Evolutionary conservation across 2,113 vertebrate species (phyloP), one percentile per base, ranked within the genome.

Genomic region (Zootoca vivipara): DNA sequence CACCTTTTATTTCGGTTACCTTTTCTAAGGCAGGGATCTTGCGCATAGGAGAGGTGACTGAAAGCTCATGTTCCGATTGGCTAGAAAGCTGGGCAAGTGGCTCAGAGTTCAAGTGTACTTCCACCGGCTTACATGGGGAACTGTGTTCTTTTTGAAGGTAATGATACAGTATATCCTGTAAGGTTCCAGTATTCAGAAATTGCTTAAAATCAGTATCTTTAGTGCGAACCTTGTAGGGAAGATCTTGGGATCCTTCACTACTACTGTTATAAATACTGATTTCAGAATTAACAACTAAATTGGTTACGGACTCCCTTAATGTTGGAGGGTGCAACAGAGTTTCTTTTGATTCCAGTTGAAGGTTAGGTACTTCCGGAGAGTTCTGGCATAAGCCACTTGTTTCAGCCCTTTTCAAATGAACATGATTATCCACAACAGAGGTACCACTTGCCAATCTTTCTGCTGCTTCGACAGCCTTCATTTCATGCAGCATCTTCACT

Each of bases 401-500:
- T 87, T 74, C 26, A 74, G 42, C 30, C 7, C 62, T 18, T 72
- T 15, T 82, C 75, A 90, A 64, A 72, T 90, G 87, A 90, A 82
- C 33, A 84, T 40, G 90, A 87, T 79, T 10, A 89, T 91, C 89
- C 78, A 33, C 65, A 88, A 74, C 87, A 87, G 83, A 78, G 69
- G 81, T 40, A 28, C 79, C 77, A 38, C 5, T 0, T 52, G 78
- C 84, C 26, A 74, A 35, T 52, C 86, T 87, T 88, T 46, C 67
- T 64, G 89, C 80, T 83, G 13, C 15, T 85, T 92, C 90, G 72
- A 35, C 12, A 30, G 72, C 89, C 79, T 82, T 93, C 69, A 72
- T 82, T 84, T 90, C 90, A 73, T 30, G 89, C 42, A 91, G 52
- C 18, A 91, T 82, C 85, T 95, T 85, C 69, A 58, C 8, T 90